Evolutionary conservation across 2,888 invertebrate species (phyloP).

Genomic region (Altica lythri): DNA sequence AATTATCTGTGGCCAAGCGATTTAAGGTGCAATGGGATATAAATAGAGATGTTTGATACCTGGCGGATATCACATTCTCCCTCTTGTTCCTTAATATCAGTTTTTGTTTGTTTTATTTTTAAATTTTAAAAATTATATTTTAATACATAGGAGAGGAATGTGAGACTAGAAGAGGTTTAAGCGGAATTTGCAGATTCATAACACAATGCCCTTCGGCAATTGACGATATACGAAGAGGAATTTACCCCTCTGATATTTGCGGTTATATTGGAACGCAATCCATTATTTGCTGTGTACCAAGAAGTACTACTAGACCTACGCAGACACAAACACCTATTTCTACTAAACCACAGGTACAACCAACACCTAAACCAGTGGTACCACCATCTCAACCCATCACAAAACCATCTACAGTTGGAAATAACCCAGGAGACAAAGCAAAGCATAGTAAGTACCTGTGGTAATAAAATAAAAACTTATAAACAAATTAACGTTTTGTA

Average conservation of each 20-base stretch:
- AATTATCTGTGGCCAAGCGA: too few species aligned
- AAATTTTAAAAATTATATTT: neutral
- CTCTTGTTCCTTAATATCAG: too few species aligned
- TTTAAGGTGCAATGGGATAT: too few species aligned
- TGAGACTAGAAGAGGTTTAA: slow-evolving; percentile 4
- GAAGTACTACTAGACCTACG: slow-evolving; percentile 13
- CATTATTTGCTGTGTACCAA: slow-evolving; percentile 45
- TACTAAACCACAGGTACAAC: neutral
- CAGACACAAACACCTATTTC: neutral
- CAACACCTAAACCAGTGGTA: neutral
- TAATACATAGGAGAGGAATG: slow-evolving; percentile 29
- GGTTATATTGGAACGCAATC: slow-evolving; percentile 44
- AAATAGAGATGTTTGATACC: too few species aligned
- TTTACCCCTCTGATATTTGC: slow-evolving; percentile 42
- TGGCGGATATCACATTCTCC: too few species aligned
- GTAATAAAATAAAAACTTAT: too few species aligned
- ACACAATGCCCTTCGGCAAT: slow-evolving; percentile 41
- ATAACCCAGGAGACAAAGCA: slow-evolving; percentile 32
- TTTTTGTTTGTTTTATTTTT: too few species aligned
- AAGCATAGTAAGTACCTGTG: slow-evolving; percentile 40
- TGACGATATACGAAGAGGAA: slow-evolving; percentile 34
- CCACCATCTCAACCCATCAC: slow-evolving; percentile 1
- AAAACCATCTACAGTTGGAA: neutral
- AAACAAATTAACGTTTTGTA: too few species aligned
- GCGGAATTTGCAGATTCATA: slow-evolving; percentile 42